A percentile compares a stretch with the other conserved stretches of the same genome.
These are phyloP conservation scores for Sinosuthora webbiana DNA, from an alignment of 2,113 vertebrate genomes.

Conservation along the genomic window DNA sequence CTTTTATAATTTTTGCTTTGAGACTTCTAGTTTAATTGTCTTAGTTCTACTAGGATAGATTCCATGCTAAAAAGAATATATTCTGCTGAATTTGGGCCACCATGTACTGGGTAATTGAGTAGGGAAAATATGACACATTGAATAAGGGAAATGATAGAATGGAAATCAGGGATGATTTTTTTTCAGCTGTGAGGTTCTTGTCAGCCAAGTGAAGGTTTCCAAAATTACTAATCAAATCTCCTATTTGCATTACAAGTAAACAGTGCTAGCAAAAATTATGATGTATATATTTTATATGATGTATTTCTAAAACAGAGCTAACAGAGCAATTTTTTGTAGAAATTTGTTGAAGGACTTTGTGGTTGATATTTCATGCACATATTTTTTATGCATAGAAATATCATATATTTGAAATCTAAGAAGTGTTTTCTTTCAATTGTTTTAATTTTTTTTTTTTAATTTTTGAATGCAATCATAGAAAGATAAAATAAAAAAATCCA, in stretches of 20 bases:
- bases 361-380: background rate
- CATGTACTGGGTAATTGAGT: background rate
- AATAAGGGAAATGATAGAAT: background rate
- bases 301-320: background rate
- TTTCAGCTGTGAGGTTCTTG: background rate
- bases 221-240: background rate
- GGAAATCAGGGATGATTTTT: background rate
- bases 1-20: background rate
- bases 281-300: background rate
- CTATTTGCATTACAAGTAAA: background rate
- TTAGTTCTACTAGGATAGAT: background rate
- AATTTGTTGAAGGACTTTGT: background rate
- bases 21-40: background rate
- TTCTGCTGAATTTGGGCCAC: background rate
- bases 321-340: background rate
- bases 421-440: fast-evolving
- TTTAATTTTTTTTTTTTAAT: background rate
- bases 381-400: background rate
- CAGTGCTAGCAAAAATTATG: background rate
- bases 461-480: background rate
- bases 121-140: background rate
- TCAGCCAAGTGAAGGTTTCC: background rate
- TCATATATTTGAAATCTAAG: background rate
- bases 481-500: background rate
- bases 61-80: background rate